A percentile compares a stretch with the other conserved stretches of the same genome.
phyloP scores from a whole-genome alignment of 2,113 vertebrate genomes.

The Ciconia stormi region DNA sequence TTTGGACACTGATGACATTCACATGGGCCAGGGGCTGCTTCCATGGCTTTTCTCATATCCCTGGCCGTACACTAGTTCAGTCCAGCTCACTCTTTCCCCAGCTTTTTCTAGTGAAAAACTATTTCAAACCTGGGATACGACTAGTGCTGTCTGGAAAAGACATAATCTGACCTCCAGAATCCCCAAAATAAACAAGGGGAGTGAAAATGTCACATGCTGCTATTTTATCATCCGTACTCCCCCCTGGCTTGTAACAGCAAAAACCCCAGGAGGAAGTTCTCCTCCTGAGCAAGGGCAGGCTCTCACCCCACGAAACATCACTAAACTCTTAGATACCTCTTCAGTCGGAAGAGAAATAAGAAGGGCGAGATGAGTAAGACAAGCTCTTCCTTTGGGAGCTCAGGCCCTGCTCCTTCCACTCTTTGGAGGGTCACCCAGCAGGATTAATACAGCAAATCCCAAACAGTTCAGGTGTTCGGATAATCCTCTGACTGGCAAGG shows the following conservation, averaged over 20 bases:
- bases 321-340: not conserved
- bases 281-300: not conserved
- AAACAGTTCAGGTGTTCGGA: not conserved
- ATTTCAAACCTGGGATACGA: not conserved
- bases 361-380: not conserved
- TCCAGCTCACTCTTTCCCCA: not conserved
- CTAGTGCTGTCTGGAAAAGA: not conserved
- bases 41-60: not conserved
- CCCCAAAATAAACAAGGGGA: not conserved
- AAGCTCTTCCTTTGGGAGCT: not conserved
- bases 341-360: not conserved
- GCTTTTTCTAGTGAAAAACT: not conserved
- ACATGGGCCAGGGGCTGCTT: not conserved
- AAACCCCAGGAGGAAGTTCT: not conserved
- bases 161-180: not conserved
- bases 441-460: not conserved
- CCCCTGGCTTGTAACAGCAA: not conserved
- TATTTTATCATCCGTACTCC: not conserved
- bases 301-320: not conserved
- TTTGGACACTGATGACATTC: not conserved
- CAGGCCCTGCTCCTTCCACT: not conserved
- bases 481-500: conserved; percentile 10
- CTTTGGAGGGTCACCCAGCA: not conserved
- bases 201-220: not conserved
- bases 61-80: not conserved